These are phyloP conservation scores for Heliconius cydno DNA, from an alignment of 2,888 invertebrate species.

Conservation along the genomic window DNA sequence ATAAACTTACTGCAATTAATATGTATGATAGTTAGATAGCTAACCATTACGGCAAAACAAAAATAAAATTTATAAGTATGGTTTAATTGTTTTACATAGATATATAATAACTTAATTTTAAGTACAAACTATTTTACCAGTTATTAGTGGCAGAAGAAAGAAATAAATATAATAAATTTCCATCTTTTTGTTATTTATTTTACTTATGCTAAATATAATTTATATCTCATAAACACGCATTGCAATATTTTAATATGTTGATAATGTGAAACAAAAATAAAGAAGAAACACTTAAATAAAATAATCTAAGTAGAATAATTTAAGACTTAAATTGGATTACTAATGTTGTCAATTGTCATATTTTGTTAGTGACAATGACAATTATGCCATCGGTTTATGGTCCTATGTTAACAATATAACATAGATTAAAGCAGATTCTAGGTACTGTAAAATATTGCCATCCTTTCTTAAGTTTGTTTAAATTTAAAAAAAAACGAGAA, in stretches of 20 bases:
- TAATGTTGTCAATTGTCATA: constrained; percentile 5
- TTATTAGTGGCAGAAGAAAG: constrained; percentile 5
- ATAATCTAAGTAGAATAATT: constrained; percentile 2
- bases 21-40: neutral
- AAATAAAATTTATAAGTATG: neutral
- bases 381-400: neutral
- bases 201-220: neutral
- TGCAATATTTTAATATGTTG: neutral
- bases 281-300: constrained; percentile 3
- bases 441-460: neutral
- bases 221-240: constrained; percentile 9
- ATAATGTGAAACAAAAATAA: neutral
- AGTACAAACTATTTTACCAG: constrained; percentile 1
- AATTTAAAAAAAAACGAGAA: neutral
- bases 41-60: neutral
- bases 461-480: neutral
- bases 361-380: constrained; percentile 18
- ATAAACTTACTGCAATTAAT: constrained; percentile 65
- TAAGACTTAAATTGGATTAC: neutral
- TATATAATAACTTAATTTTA: neutral
- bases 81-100: neutral
- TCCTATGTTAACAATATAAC: neutral
- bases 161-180: constrained; percentile 4
- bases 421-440: neutral
- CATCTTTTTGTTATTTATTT: constrained; percentile 11